Evolutionary conservation across 1,140 invertebrate species (phyloP).

Genomic region (Hirudo medicinalis): DNA sequence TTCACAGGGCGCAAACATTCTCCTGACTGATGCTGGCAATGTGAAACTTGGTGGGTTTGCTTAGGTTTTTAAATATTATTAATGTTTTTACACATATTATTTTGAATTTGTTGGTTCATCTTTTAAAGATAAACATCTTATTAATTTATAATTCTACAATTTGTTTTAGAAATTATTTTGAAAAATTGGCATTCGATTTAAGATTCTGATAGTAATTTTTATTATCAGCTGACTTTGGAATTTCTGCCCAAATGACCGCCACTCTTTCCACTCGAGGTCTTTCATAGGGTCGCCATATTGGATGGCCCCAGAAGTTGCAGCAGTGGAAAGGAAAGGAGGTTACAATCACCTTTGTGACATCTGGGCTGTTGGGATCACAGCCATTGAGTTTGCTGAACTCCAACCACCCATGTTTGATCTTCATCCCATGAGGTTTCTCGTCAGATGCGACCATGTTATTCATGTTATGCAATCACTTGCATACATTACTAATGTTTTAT

Average conservation of each 20-base stretch:
- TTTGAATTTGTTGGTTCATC: too few species aligned
- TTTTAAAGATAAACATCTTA: too few species aligned
- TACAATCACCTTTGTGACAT: conserved; percentile 99
- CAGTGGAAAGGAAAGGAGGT: conserved; percentile 95
- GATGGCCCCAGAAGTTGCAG: conserved; percentile 76
- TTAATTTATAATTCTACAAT: too few species aligned
- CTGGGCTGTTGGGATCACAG: conserved; percentile 97
- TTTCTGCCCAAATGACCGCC: conserved; percentile 96
- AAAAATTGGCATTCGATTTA: too few species aligned
- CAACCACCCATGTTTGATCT: conserved; percentile 99
- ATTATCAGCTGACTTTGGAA: conserved; percentile 82
- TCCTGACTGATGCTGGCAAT: conserved; percentile 86
- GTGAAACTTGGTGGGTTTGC: conserved; percentile 62
- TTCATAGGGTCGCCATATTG: conserved; percentile 99
- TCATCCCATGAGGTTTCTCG: conserved; percentile 72
- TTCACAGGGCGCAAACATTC: conserved; percentile 82
- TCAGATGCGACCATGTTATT: neutral
- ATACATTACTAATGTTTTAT: too few species aligned
- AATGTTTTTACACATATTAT: too few species aligned
- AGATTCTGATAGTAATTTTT: too few species aligned
- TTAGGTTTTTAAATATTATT: too few species aligned
- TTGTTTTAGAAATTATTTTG: too few species aligned
- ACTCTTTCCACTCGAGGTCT: conserved; percentile 94
- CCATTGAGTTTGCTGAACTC: conserved; percentile 94
- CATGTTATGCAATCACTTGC: too few species aligned